phyloP scores from a whole-genome alignment of 2,888 invertebrate species.

The Trichopoda pennipes region DNA sequence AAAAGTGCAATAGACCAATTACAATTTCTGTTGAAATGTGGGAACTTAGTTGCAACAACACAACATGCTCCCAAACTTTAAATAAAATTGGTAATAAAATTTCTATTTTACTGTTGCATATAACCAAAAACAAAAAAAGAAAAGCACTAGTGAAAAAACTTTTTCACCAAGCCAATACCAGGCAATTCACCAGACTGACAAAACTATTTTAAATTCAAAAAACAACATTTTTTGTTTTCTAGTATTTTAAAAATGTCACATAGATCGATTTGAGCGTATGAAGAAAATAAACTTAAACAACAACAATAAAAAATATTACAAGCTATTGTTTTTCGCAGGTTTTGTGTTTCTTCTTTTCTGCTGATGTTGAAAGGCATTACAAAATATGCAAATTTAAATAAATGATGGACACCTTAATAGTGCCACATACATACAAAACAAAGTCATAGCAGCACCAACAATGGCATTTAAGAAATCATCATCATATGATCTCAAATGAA shows the following conservation, averaged over 20 bases:
- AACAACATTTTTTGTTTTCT: conserved; percentile 1
- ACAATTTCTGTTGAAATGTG: too few relatives aligned
- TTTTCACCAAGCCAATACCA: conserved; percentile 30
- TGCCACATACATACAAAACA: conserved; percentile 65
- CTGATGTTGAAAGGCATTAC: conserved; percentile 54
- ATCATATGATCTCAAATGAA: conserved; percentile 52
- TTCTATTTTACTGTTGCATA: too few relatives aligned
- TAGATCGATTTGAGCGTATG: conserved; percentile 60
- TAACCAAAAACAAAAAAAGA: too few relatives aligned
- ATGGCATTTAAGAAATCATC: conserved; percentile 50
- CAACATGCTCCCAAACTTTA: too few relatives aligned
- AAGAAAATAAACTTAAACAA: conserved; percentile 41
- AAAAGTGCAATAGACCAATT: too few relatives aligned
- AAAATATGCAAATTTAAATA: conserved; percentile 67
- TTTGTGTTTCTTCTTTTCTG: conserved; percentile 2
- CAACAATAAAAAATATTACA: conserved; percentile 52
- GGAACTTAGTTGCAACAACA: too few relatives aligned
- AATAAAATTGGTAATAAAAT: too few relatives aligned
- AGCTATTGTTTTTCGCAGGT: conserved; percentile 57
- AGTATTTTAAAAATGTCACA: conserved; percentile 60
- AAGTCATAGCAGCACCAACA: conserved; percentile 21
- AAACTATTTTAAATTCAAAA: conserved; percentile 63
- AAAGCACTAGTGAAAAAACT: background rate
- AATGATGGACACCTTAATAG: conserved; percentile 69
- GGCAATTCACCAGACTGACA: conserved; percentile 33